Percentiles rank a stretch among this genome's conserved stretches.
These are phyloP conservation scores for Buathra laborator DNA, from an alignment of 2,888 invertebrate genomes.

Conservation along the genomic window DNA sequence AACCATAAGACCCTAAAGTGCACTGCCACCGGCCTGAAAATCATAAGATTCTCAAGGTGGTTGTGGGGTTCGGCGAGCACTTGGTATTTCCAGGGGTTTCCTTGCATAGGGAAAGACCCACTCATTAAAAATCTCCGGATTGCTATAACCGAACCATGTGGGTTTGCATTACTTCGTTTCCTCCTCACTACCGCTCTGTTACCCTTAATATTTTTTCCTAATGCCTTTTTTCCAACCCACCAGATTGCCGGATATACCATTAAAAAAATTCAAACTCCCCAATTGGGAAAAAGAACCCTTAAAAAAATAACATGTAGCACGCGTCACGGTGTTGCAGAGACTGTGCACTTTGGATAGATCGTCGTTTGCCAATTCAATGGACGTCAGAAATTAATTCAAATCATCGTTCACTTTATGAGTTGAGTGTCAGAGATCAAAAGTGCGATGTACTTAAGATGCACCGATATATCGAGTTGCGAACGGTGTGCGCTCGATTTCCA, in stretches of 20 bases:
- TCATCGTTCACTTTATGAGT: not conserved
- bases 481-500: not conserved
- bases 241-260: conserved; percentile 53
- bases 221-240: not conserved
- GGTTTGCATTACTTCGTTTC: conserved; percentile 32
- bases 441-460: conserved; percentile 9
- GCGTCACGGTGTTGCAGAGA: conserved; percentile 1
- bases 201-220: conserved; percentile 20
- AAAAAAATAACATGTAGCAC: not conserved
- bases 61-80: conserved; percentile 14
- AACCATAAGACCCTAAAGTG: conserved; percentile 45
- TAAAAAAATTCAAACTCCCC: conserved; percentile 27
- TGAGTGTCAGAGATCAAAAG: conserved; percentile 14
- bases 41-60: conserved; percentile 14
- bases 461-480: not conserved
- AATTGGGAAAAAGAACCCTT: conserved; percentile 1
- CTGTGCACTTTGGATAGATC: not conserved
- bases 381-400: conserved; percentile 6
- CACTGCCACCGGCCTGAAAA: not conserved
- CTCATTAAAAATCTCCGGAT: conserved; percentile 42
- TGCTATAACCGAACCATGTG: conserved; percentile 8
- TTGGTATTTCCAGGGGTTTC: conserved; percentile 38
- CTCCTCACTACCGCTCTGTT: conserved; percentile 12
- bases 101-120: conserved; percentile 17
- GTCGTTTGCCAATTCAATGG: not conserved